Percentiles rank a stretch among this genome's conserved stretches.
Evolutionary conservation across 2,113 vertebrate genomes (phyloP).

Genomic region (rat (Rattus norvegicus)): GRCr8 NC_086034.1:84069001-84069500

Average conservation of each 20-base stretch:
- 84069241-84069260: too few species aligned
- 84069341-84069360: background rate
- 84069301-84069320: background rate
- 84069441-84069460: background rate
- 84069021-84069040: too few species aligned
- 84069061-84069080: slow-evolving; percentile 26
- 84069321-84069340: background rate
- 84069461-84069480: background rate
- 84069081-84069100: background rate
- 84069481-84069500: background rate
- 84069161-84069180: fast-evolving
- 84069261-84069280: too few species aligned
- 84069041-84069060: too few species aligned
- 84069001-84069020: too few species aligned
- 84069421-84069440: background rate
- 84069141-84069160: background rate
- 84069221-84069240: slow-evolving; percentile 27
- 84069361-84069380: background rate
- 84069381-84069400: background rate
- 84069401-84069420: background rate
- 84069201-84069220: background rate
- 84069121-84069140: background rate
- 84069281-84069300: background rate
- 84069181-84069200: background rate
- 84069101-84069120: background rate